phyloP scores from a whole-genome alignment of 2,888 invertebrate species.

The Linyphia triangularis region DNA sequence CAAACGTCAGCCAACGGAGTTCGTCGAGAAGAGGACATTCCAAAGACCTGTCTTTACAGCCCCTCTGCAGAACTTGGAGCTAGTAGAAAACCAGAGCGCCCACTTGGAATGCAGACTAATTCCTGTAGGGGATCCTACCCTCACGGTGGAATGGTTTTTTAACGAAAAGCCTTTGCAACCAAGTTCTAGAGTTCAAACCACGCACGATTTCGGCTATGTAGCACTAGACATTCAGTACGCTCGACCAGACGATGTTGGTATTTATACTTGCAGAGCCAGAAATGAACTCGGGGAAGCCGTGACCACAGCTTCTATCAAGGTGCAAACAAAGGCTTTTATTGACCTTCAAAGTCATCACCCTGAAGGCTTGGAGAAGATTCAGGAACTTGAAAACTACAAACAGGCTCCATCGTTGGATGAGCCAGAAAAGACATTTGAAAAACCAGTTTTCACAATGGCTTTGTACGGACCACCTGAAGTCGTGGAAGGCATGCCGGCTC shows the following conservation, averaged over 20 bases:
- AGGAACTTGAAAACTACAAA: constrained; percentile 89
- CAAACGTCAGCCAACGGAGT: constrained; percentile 84
- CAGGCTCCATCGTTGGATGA: constrained; percentile 85
- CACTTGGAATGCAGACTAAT: constrained; percentile 88
- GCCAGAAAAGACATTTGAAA: constrained; percentile 90
- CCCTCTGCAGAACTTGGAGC: constrained; percentile 86
- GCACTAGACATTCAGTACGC: constrained; percentile 95
- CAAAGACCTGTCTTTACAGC: constrained; percentile 92
- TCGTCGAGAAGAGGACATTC: constrained; percentile 84
- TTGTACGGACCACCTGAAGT: constrained; percentile 91
- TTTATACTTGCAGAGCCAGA: constrained; percentile 94
- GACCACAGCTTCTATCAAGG: constrained; percentile 78
- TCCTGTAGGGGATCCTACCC: constrained; percentile 95
- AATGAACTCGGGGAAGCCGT: constrained; percentile 91
- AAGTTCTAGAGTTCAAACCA: constrained; percentile 91
- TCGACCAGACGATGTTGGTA: constrained; percentile 92
- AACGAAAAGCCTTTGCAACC: constrained; percentile 86
- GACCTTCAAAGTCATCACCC: constrained; percentile 95
- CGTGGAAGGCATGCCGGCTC: constrained; percentile 92
- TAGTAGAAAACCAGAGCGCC: constrained; percentile 94
- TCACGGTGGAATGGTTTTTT: constrained; percentile 94
- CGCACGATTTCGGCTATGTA: constrained; percentile 96
- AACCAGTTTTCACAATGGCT: constrained; percentile 93
- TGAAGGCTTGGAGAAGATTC: constrained; percentile 93
- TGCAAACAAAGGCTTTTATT: constrained; percentile 87